These are phyloP conservation scores for Aphelinus atriplicis DNA, from an alignment of 1,140 invertebrate species.

Conservation along the genomic window DNA sequence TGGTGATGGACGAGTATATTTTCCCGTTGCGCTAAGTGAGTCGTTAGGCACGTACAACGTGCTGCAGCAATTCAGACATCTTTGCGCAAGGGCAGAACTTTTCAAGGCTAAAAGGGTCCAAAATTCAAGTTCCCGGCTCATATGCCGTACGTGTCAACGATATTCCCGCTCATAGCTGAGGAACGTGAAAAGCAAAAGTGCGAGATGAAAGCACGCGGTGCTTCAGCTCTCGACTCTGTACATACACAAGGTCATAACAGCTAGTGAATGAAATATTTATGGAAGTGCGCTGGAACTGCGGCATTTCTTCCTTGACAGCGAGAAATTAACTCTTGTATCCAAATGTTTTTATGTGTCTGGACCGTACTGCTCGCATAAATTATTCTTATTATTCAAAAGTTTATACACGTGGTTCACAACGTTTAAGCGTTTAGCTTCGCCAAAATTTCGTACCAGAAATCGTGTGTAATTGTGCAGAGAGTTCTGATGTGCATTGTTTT, in stretches of 20 bases:
- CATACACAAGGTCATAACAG: constrained; percentile 6
- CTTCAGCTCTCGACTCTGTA: no score
- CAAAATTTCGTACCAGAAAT: no score
- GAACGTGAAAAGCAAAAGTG: neutral
- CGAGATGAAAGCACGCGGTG: neutral
- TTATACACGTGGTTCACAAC: no score
- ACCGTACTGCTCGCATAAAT: no score
- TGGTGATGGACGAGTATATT: neutral
- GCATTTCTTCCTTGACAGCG: neutral
- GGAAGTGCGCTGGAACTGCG: neutral
- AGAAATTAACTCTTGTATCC: no score
- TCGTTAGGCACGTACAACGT: constrained; percentile 19
- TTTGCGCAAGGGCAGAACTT: neutral
- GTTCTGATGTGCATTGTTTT: no score
- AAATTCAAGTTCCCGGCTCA: constrained; percentile 2
- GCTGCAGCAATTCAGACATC: neutral
- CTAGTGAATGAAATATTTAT: constrained; percentile 29
- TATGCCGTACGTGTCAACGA: constrained; percentile 9
- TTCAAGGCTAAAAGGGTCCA: constrained; percentile 1
- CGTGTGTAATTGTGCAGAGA: no score
- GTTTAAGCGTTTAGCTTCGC: no score
- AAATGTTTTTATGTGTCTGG: no score
- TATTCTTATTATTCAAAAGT: no score
- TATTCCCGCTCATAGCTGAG: neutral
- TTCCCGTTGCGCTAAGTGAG: constrained; percentile 4